Percentiles rank a stretch among this genome's conserved stretches.
Evolutionary conservation across 2,113 vertebrate genomes (phyloP).

Genomic region (Oryzias celebensis): DNA sequence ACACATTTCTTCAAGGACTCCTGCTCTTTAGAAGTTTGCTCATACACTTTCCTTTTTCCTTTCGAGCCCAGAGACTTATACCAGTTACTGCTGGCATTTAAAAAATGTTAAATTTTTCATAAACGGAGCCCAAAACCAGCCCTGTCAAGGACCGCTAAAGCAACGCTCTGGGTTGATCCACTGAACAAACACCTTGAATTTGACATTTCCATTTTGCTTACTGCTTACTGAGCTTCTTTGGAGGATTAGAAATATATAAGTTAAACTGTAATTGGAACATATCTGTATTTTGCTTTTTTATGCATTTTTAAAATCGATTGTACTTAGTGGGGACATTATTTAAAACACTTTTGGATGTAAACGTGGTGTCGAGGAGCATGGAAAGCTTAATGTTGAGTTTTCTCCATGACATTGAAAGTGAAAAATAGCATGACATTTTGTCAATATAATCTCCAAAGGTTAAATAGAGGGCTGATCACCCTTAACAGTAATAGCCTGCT

Average conservation of each 20-base stretch:
- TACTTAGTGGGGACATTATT: conserved; percentile 18
- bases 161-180: conserved; percentile 27
- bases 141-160: conserved; percentile 14
- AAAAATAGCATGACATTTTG: conserved; percentile 24
- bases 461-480: conserved; percentile 13
- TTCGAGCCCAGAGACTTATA: no score
- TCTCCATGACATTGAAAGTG: conserved; percentile 12
- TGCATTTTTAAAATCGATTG: conserved; percentile 35
- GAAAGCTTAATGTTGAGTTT: conserved; percentile 16
- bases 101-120: conserved; percentile 15
- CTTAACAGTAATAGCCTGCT: not conserved
- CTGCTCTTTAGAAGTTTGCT: no score
- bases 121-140: conserved; percentile 4
- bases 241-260: conserved; percentile 30
- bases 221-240: conserved; percentile 3
- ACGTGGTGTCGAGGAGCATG: conserved; percentile 11
- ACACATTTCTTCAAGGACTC: no score
- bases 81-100: no score
- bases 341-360: conserved; percentile 27
- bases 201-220: conserved; percentile 28
- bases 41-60: no score
- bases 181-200: conserved; percentile 15
- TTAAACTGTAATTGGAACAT: conserved; percentile 36
- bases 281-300: conserved; percentile 4
- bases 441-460: conserved; percentile 33